These are phyloP conservation scores for Phataginus tricuspis DNA, from an alignment of 2,797 vertebrate species.

Conservation along the genomic window DNA sequence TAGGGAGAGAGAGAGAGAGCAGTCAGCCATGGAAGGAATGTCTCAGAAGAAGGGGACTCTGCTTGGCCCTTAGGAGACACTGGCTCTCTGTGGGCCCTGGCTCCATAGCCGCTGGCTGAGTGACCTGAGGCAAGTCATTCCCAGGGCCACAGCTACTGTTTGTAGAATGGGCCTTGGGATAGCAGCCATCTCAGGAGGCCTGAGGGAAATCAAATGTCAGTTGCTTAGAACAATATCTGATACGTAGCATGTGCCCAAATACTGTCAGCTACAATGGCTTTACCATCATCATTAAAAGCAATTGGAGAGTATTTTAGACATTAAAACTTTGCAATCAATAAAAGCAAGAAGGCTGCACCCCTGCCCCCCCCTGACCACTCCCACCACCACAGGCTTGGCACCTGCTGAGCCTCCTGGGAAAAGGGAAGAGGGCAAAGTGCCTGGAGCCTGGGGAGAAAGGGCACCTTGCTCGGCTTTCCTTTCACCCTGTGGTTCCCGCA, in stretches of 20 bases:
- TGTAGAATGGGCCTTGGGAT: constrained; percentile 1
- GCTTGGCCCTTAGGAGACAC: neutral
- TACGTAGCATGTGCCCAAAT: neutral
- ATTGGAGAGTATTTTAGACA: neutral
- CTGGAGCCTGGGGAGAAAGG: neutral
- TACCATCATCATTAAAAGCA: neutral
- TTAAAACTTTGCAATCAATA: neutral
- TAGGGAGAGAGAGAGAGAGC: neutral
- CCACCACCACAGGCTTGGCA: neutral
- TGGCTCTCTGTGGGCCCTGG: neutral
- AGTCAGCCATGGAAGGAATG: neutral
- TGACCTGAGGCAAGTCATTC: neutral
- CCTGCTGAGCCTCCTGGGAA: neutral
- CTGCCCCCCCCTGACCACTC: too few relatives aligned
- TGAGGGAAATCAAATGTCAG: neutral
- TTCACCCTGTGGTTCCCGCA: too few relatives aligned
- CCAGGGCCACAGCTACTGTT: rapidly evolving
- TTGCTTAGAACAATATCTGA: neutral
- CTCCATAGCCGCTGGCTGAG: neutral
- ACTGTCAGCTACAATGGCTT: neutral
- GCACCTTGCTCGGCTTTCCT: neutral
- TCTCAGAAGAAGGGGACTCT: neutral
- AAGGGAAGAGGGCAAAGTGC: neutral
- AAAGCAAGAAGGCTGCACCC: neutral
- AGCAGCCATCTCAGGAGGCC: neutral